Percentiles rank a stretch among this genome's conserved stretches.
These are phyloP conservation scores for Acromyrmex charruanus DNA, from an alignment of 1,140 invertebrate species.

Conservation along the genomic window DNA sequence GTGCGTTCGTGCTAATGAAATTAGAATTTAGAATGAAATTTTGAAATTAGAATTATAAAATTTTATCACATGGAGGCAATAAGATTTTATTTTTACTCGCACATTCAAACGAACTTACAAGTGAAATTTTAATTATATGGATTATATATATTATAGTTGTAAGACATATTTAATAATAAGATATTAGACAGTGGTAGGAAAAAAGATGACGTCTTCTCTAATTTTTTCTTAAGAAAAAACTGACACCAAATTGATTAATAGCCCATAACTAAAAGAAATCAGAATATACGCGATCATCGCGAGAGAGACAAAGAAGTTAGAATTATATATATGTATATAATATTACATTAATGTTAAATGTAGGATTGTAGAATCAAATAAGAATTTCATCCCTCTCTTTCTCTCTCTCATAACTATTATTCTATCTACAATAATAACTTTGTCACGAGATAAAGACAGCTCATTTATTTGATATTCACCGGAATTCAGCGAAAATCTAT, in stretches of 20 bases:
- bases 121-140: not conserved
- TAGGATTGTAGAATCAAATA: not conserved
- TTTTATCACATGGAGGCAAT: not conserved
- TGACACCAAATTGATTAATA: not conserved
- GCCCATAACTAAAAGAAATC: not conserved
- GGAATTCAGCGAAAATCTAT: slow-evolving; percentile 4
- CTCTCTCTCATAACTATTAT: not conserved
- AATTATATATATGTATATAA: not conserved
- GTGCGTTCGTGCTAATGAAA: not conserved
- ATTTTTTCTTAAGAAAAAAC: not conserved
- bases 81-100: not conserved
- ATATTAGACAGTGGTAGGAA: not conserved
- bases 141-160: not conserved
- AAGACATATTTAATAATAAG: not conserved
- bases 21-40: not conserved
- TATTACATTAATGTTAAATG: not conserved
- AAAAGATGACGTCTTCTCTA: not conserved
- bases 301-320: not conserved
- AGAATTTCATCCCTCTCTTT: too few relatives aligned
- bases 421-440: not conserved
- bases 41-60: not conserved
- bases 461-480: slow-evolving; percentile 23
- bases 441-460: not conserved
- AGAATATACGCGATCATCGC: not conserved
- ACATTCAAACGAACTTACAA: not conserved